These are phyloP conservation scores for Cenopis cana DNA, from an alignment of 2,888 invertebrate species.

Conservation along the genomic window DNA sequence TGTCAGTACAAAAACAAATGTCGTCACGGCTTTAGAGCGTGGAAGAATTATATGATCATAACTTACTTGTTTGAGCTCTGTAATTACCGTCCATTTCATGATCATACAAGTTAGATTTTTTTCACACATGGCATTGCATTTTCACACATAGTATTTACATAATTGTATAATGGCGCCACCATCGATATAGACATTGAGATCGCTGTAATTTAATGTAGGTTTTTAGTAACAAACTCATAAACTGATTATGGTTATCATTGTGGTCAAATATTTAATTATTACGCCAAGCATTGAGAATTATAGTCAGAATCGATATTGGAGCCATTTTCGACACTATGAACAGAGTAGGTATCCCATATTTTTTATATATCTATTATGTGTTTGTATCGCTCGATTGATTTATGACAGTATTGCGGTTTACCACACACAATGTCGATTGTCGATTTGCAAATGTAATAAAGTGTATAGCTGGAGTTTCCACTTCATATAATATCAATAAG, in stretches of 20 bases:
- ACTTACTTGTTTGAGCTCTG: conserved; percentile 51
- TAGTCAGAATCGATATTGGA: conserved; percentile 12
- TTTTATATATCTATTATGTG: conserved; percentile 1
- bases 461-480: conserved; percentile 6
- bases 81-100: background rate
- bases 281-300: background rate
- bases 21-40: conserved; percentile 47
- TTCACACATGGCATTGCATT: background rate
- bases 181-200: background rate
- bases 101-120: conserved; percentile 11
- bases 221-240: background rate
- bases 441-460: conserved; percentile 6
- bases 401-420: conserved; percentile 7
- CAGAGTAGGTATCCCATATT: conserved; percentile 12
- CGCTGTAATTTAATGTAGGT: too few species aligned
- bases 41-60: conserved; percentile 53
- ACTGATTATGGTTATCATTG: background rate
- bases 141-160: background rate
- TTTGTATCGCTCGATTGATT: conserved; percentile 16
- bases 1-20: conserved; percentile 44
- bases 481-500: background rate
- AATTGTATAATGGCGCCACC: too few species aligned
- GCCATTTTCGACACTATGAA: background rate
- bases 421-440: conserved; percentile 5
- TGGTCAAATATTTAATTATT: background rate